A percentile compares a stretch with the other conserved stretches of the same genome.
Conservation (phyloP, 2,113 vertebrate species). For the Triplophysa siluroides region DNA sequence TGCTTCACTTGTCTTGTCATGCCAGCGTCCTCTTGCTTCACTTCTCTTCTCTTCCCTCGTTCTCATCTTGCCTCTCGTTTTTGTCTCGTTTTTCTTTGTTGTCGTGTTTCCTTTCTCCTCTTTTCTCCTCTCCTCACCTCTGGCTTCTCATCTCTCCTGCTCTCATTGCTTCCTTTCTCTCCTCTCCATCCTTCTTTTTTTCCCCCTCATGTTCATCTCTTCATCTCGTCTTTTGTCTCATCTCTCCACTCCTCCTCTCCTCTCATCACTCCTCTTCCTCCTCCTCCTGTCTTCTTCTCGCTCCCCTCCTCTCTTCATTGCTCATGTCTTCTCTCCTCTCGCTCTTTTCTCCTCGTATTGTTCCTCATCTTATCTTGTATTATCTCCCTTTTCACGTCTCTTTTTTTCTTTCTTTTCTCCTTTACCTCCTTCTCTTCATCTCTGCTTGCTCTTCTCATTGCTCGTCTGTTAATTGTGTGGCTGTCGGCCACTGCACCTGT, state of each 20-base stretch:
- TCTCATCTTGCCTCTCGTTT: not conserved
- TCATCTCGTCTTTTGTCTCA: too few species aligned
- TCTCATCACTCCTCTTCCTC: not conserved
- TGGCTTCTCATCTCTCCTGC: not conserved
- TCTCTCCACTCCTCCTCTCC: too few species aligned
- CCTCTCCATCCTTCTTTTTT: not conserved
- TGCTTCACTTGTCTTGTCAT: not conserved
- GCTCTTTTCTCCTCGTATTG: conserved; percentile 14
- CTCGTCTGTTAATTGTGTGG: conserved; percentile 1
- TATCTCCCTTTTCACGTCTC: not conserved
- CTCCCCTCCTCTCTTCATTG: not conserved
- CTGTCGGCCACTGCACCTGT: conserved; percentile 10
- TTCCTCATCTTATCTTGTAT: conserved; percentile 15
- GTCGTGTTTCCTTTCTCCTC: too few species aligned
- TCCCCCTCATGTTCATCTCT: not conserved
- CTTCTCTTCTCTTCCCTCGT: not conserved
- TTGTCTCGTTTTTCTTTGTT: not conserved
- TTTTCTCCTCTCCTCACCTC: not conserved
- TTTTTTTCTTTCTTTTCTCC: not conserved
- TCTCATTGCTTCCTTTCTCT: not conserved
- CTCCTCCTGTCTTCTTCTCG: not conserved
- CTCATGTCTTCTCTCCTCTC: not conserved
- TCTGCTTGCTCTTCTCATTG: not conserved
- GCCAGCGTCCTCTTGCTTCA: not conserved
- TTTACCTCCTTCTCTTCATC: too few species aligned